Base-by-base conservation (phyloP, 2,113 vertebrate species). In the Sturnira hondurensis region DNA sequence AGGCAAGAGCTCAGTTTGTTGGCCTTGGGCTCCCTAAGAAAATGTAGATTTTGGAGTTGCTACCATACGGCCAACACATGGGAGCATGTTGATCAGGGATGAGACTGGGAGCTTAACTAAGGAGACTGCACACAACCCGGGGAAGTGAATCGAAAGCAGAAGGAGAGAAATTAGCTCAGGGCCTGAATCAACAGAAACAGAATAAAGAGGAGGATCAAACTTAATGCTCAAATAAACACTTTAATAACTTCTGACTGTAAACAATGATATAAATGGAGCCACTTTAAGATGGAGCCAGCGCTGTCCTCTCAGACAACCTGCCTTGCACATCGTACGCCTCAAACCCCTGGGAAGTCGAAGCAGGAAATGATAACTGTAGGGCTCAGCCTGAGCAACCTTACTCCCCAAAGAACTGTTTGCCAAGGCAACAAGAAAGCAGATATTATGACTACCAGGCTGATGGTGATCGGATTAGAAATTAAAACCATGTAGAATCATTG, bases 151-250 rank as follows among this genome's bases (percentile, higher is more conserved):
- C 0, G n/a, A 74, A 67, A 20, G 31, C 36, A 28, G 65, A 73
- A 20, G 20, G 19, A 12, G 4, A 6, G 1, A 36, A 5, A 11
- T 19, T 7, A 7, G 36, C 0, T 43, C 19, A 5, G 56, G 15
- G 54, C 2, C 52, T 2, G 90, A 20, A 19, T 6, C 2, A 20
- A 20, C 0, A 0, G 15, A 7, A 20, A 0, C 0, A 0, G 6
- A 41, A 7, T 26, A 2, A 61, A 50, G 54, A 3, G 0, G 4
- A 81, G 28, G 4, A 4, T 4, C 20, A 38, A 16, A 50, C 3
- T 33, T 1, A 4, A 4, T 22, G 5, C 0, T 0, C 1, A 0
- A 10, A 16, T 13, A 33, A 56, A 16, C 1, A 0, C 31, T 31
- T 65, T 1, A 19, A 6, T 2, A 15, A 33, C 13, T 2, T 24